Evolutionary conservation across 2,888 invertebrate genomes (phyloP).

Genomic region (Hybos culiciformis): DNA sequence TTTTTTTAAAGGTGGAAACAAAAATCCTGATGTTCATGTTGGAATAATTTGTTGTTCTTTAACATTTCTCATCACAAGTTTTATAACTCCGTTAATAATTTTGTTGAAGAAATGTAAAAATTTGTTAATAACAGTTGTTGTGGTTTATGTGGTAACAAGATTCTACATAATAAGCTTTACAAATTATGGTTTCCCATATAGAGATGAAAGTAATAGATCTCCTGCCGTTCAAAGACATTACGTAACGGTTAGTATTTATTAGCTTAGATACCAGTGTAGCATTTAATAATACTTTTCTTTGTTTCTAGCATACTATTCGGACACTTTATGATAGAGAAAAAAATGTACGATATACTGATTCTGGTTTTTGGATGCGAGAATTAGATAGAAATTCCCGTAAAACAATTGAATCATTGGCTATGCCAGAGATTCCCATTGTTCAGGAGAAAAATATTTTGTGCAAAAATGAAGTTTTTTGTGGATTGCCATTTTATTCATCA

Average conservation of each 20-base stretch:
- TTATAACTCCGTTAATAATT: conserved; percentile 26
- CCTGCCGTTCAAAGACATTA: conserved; percentile 38
- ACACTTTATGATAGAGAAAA: conserved; percentile 25
- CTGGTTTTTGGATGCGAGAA: conserved; percentile 26
- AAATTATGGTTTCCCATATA: conserved; percentile 42
- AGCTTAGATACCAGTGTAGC: not conserved
- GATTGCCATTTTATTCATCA: conserved; percentile 21
- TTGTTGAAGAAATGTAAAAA: conserved; percentile 22
- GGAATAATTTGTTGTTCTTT: conserved; percentile 30
- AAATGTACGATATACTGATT: conserved; percentile 23
- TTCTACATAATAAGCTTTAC: conserved; percentile 26
- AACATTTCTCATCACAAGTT: conserved; percentile 32
- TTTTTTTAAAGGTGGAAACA: no score
- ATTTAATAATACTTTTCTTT: not conserved
- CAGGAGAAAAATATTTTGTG: conserved; percentile 23
- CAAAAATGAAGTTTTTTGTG: conserved; percentile 24
- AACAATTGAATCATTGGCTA: conserved; percentile 25
- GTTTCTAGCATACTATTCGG: conserved; percentile 21
- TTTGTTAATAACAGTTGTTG: conserved; percentile 20
- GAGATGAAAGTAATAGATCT: conserved; percentile 28
- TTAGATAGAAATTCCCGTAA: conserved; percentile 24
- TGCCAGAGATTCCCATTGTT: conserved; percentile 24
- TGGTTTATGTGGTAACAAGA: conserved; percentile 22
- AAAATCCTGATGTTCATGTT: conserved; percentile 37
- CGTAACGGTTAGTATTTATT: conserved; percentile 34